A percentile compares a stretch with the other conserved stretches of the same genome.
These are phyloP conservation scores for Notamacropus eugenii DNA, from an alignment of 2,797 vertebrate species.

Conservation along the genomic window DNA sequence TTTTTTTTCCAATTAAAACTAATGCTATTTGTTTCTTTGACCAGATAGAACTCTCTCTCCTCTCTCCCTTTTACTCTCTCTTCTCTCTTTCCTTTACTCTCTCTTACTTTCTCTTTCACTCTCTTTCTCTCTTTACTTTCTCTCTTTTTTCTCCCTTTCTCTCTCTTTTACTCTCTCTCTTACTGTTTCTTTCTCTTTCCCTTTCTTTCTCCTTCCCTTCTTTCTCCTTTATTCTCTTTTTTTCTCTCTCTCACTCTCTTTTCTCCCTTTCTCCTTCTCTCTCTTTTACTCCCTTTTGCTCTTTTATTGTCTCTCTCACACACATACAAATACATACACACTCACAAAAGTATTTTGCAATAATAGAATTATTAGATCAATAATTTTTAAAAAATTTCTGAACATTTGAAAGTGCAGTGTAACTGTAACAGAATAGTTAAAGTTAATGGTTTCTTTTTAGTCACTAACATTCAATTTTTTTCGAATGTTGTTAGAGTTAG, in stretches of 20 bases:
- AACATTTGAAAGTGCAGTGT: background rate
- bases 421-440: background rate
- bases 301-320: background rate
- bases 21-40: background rate
- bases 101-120: too few relatives aligned
- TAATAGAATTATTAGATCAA: background rate
- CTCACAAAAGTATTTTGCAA: background rate
- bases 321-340: fast-evolving
- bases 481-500: background rate
- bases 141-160: background rate
- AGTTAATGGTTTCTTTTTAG: background rate
- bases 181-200: background rate
- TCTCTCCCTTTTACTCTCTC: too few relatives aligned
- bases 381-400: background rate
- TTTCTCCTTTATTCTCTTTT: too few relatives aligned
- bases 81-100: background rate
- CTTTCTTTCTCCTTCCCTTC: background rate
- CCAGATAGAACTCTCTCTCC: background rate
- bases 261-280: background rate
- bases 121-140: too few relatives aligned
- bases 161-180: background rate
- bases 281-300: too few relatives aligned
- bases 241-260: too few relatives aligned
- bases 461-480: background rate
- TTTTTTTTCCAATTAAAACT: background rate